A percentile compares a stretch with the other conserved stretches of the same genome.
Evolutionary conservation across 2,113 vertebrate species (phyloP).

Genomic region (Chloropsis cyanopogon): DNA sequence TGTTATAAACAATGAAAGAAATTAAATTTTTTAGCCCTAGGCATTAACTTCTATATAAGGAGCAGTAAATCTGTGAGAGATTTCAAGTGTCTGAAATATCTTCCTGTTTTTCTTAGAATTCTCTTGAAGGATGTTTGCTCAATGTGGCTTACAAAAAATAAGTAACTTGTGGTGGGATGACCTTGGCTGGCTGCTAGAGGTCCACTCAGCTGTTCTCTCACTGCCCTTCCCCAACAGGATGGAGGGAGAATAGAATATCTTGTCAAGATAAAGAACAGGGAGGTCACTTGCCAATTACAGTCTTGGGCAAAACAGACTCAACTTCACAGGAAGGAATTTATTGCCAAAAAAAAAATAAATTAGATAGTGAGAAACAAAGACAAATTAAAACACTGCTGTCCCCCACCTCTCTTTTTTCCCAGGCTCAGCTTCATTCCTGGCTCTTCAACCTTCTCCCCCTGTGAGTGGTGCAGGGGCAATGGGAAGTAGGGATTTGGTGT

Average conservation of each 20-base stretch:
- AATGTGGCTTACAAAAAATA: conserved; percentile 14
- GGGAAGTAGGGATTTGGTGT: background rate
- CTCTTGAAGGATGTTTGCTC: background rate
- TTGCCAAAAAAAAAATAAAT: background rate
- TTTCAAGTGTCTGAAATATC: background rate
- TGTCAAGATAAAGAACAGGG: background rate
- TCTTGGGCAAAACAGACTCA: background rate
- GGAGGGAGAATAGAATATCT: background rate
- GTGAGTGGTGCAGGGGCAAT: background rate
- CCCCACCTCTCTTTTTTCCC: background rate
- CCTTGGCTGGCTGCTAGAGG: background rate
- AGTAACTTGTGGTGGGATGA: background rate
- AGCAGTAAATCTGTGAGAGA: background rate
- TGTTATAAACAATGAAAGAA: background rate
- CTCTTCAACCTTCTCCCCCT: fast-evolving
- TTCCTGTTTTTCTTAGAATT: background rate
- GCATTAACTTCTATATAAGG: background rate
- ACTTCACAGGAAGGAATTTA: background rate
- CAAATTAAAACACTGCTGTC: background rate
- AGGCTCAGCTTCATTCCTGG: background rate
- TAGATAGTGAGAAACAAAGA: background rate
- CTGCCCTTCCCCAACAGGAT: background rate
- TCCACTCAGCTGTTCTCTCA: background rate
- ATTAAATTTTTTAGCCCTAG: background rate
- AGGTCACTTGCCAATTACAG: background rate